Percentiles rank a stretch among this genome's conserved stretches.
phyloP scores from a whole-genome alignment of 1,140 invertebrate species.

The Dinoponera quadriceps region DNA sequence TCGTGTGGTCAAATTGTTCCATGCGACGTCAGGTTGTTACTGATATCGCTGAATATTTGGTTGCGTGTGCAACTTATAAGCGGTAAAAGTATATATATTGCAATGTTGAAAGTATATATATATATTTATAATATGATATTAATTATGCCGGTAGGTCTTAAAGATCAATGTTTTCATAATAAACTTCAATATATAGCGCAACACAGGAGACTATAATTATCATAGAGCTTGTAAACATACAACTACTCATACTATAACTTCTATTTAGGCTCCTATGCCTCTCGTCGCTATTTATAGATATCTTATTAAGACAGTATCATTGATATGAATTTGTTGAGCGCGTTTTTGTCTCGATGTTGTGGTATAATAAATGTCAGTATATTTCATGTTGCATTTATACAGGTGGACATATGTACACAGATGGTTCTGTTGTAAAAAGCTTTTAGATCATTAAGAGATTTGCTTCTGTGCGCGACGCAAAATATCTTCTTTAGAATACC shows the following conservation, averaged over 20 bases:
- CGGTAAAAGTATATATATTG: neutral
- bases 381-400: constrained; percentile 22
- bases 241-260: neutral
- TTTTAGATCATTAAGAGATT: constrained; percentile 22
- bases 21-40: neutral
- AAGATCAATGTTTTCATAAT: constrained; percentile 6
- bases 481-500: constrained; percentile 4
- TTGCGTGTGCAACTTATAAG: neutral
- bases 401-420: constrained; percentile 40
- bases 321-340: neutral
- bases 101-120: no score
- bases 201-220: neutral
- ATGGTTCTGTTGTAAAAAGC: constrained; percentile 15
- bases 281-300: constrained; percentile 16
- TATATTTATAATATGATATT: no score
- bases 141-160: neutral
- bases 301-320: neutral
- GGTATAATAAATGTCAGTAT: constrained; percentile 12
- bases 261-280: neutral
- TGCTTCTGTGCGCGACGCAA: neutral
- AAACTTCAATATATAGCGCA: neutral
- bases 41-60: neutral
- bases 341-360: neutral
- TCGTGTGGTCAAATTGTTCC: neutral
- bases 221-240: neutral